These are phyloP conservation scores for Zoanthus gigantus DNA, from an alignment of 92 coral and sea anemone genomes.

Conservation along the genomic window DNA sequence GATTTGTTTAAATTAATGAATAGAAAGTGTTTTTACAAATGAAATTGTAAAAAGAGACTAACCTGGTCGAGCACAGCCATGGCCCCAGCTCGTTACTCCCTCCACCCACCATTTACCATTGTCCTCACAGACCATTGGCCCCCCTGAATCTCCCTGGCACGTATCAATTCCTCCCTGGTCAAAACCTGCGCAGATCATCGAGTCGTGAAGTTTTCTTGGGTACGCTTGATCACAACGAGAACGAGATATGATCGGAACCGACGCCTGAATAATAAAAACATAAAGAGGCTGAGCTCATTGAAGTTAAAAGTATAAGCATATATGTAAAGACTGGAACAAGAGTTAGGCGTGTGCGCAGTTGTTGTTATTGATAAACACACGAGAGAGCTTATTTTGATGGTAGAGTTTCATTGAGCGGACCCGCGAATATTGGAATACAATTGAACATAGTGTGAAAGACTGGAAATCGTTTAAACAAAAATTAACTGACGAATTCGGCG, in stretches of 20 bases:
- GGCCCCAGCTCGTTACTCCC: conserved; percentile 54
- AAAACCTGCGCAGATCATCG: conserved; percentile 63
- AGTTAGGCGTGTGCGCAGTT: neutral
- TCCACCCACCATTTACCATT: conserved; percentile 44
- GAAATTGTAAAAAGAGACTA: neutral
- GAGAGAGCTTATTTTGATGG: too few species aligned
- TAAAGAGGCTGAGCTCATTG: neutral
- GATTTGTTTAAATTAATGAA: neutral
- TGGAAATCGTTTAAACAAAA: too few species aligned
- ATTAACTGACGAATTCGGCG: too few species aligned
- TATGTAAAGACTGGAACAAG: neutral
- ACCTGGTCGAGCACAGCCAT: conserved; percentile 52
- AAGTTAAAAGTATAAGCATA: neutral
- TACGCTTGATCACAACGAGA: conserved; percentile 8
- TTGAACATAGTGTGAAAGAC: too few species aligned
- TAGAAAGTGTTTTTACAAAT: neutral
- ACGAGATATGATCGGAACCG: conserved; percentile 11
- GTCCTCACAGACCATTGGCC: conserved; percentile 52
- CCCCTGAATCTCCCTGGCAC: conserved; percentile 66
- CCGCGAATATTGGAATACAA: too few species aligned
- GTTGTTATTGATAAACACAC: too few species aligned
- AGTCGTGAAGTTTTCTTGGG: conserved; percentile 10
- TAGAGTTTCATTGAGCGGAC: too few species aligned
- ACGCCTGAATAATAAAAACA: conserved; percentile 3
- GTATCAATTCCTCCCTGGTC: conserved; percentile 50